Evolutionary conservation across 2,888 invertebrate genomes (phyloP), one percentile per base, ranked within the genome.

Genomic region (Trissoscelio sp.): DNA sequence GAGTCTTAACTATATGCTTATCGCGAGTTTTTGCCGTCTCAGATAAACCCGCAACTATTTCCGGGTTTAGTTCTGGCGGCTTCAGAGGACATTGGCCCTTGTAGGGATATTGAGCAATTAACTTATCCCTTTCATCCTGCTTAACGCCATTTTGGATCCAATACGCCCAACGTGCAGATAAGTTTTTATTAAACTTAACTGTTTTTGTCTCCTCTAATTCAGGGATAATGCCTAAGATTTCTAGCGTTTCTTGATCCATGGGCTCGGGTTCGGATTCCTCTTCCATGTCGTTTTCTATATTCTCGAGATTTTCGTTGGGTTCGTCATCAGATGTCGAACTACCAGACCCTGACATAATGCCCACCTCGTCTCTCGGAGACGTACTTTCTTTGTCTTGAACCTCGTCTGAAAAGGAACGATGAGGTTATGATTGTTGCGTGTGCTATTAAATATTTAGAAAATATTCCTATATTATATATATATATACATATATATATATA

Each of bases 151-250:
- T 55, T 3, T n/a, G 14, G 6, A 55, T 55, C 53, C 31, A 55
- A 14, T 9, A 55, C 1, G 12, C 11, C 53, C 53, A 55, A 14
- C 53, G 28, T 1, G 12, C 31, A 4, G 31, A 12, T 14, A 55
- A 16, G 1, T 16, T 6, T 28, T 28, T 28, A 31, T 31, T 55
- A 31, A 55, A 16, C 12, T 28, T 31, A 12, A 55, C n/a, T 5
- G 6, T 7, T 11, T 31, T 31, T 16, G 12, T 20, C 14, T 55
- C 16, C 16, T 55, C 53, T 9, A 55, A 16, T 14, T 55, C 53
- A 31, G 53, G 53, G 31, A 55, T 55, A 5, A 55, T 14, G 11
- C 16, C 53, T 12, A 55, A 16, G 1, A 55, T 31, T 2, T 55
- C 3, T 0, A 55, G 31, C 31, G 53, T 55, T 2, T 28, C 53